Evolutionary conservation across 2,797 vertebrate species (phyloP), one percentile per base, ranked within the genome.

Genomic region (Gymnocypris eckloni): DNA sequence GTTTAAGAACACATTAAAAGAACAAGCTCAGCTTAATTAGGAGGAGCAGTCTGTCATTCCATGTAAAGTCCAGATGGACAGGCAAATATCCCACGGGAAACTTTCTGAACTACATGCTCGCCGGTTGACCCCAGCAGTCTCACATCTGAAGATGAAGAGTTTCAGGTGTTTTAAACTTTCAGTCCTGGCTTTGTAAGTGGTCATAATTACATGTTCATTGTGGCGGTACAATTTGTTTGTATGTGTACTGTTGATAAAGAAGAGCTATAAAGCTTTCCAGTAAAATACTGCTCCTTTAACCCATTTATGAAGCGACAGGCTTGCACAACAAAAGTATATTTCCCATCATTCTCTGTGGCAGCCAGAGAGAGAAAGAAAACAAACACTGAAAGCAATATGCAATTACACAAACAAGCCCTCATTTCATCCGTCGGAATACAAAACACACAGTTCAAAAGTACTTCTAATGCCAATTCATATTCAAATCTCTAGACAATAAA

Each of bases 41-140:
- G 81, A 22, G 43, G 48, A 73, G 15, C 15, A 43, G 33, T 64
- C 15, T 48, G 48, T 82, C 33, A 70, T 67, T 84, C 72, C 8
- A 69, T 79, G 41, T 79, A 54, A 85, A 72, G 71, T 39, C n/a
- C 83, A 82, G 56, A 83, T 25, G 37, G 52, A 82, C 69, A 45
- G n/a, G 41, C 39, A 64, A 41, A 50, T 50, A 83, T 8, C 20
- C 18, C 72, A 66, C 25, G 82, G 45, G 82, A 77, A 76, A 41
- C 43, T 50, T 52, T 81, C 41, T 48, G 61, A 43, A 69, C 7
- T 50, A 37, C 33, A 69, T 45, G 22, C 20, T 56, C 15, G 4
- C 12, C 3, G 20, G 25, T 22, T 59, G 69, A 61, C 67, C 69
- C 25, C 39, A 64, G 41, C 78, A 45, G 16, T 33, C 56, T 28